phyloP scores from a whole-genome alignment of 2,888 invertebrate genomes.

The Caenorhabditis angaria region DNA sequence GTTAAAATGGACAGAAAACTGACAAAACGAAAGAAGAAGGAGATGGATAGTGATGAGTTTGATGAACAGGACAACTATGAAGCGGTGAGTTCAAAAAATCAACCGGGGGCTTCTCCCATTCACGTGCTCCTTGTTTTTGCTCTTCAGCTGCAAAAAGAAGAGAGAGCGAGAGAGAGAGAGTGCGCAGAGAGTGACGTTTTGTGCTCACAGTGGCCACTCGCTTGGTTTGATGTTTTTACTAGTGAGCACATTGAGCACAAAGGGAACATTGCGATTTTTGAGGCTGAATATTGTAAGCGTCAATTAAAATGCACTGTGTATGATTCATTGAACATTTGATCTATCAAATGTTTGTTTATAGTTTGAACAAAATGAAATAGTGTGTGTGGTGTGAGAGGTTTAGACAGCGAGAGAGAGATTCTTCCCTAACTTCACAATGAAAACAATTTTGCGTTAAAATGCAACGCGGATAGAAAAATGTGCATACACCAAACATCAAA shows the following conservation, averaged over 20 bases:
- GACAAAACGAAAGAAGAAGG: constrained; percentile 40
- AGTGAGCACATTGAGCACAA: background rate
- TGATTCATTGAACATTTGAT: too few relatives aligned
- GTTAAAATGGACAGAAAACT: constrained; percentile 54
- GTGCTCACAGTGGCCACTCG: constrained; percentile 7
- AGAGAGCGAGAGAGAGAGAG: background rate
- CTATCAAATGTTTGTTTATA: too few relatives aligned
- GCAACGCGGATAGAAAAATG: too few relatives aligned
- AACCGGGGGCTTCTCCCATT: background rate
- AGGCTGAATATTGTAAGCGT: too few relatives aligned
- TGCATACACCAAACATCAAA: too few relatives aligned
- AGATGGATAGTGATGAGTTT: constrained; percentile 43
- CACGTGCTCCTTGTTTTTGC: background rate
- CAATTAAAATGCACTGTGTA: too few relatives aligned
- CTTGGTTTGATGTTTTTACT: background rate
- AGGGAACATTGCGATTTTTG: too few relatives aligned
- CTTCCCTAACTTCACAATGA: too few relatives aligned
- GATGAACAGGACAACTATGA: constrained; percentile 32
- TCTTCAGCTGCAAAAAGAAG: constrained; percentile 7
- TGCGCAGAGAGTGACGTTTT: constrained; percentile 8
- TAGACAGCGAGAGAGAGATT: too few relatives aligned
- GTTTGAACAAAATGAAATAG: too few relatives aligned
- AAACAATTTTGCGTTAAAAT: too few relatives aligned
- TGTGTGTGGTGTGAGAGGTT: too few relatives aligned
- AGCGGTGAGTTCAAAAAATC: constrained; percentile 12